Evolutionary conservation across 2,888 invertebrate genomes (phyloP), one percentile per base, ranked within the genome.

Genomic region (Autographa gamma): DNA sequence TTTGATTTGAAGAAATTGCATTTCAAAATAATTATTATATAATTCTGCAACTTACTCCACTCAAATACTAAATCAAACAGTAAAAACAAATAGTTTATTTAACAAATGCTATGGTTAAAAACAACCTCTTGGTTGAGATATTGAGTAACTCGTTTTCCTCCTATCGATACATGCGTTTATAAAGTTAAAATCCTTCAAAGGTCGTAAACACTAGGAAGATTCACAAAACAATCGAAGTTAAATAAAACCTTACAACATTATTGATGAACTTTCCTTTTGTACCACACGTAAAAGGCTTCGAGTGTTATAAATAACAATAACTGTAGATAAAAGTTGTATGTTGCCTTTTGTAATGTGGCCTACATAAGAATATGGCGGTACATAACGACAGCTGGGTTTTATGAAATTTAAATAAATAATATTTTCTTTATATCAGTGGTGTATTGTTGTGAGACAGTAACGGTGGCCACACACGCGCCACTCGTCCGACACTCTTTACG

Each of bases 401-500:
- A 93, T 94, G 90, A 91, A 93, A 92, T 93, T 92, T 93, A 91
- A 93, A 92, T 93, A 93, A 94, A 93, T 95, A 95, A 95, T 95
- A 94, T 95, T 95, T 95, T 94, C 94, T 95, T 95, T 95, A 93
- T 95, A 95, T 95, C 95, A 93, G 92, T 89, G 87, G 88, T 87
- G 92, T 91, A 95, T 95, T 95, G 95, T 95, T 93, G 91, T 84
- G 87, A 83, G 93, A 90, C 92, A 89, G 91, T 92, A 87, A 92
- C 92, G 91, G 92, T 90, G 95, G 89, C 95, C 95, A 95, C 95
- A 95, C 95, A 90, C 94, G 92, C 91, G 93, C 88, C 88, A 76
- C 86, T 84, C 85, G 80, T 77, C 80, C 73, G 74, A 73, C 78
- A 83, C 82, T 86, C 86, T 89, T 90, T 90, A 91, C 88, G 88